Evolutionary conservation across 1,140 invertebrate species (phyloP).

Genomic region (Nasonia giraulti): DNA sequence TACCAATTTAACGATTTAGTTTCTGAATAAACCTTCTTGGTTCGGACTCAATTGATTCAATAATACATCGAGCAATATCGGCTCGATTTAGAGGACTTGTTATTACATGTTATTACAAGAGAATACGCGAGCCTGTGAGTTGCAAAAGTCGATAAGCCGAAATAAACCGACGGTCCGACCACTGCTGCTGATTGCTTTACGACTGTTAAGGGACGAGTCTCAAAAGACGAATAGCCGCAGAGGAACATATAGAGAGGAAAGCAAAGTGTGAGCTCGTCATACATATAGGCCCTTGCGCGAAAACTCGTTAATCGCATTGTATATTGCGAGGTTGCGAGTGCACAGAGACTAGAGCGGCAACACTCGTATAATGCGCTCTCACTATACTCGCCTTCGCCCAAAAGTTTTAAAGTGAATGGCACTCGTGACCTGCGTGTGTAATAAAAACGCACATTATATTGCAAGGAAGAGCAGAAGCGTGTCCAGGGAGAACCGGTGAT

Average conservation of each 20-base stretch:
- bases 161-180: neutral
- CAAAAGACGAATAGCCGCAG: neutral
- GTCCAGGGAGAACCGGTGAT: neutral
- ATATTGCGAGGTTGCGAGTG: neutral
- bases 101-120: neutral
- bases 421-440: neutral
- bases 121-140: neutral
- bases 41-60: too few species aligned
- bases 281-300: neutral
- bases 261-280: neutral
- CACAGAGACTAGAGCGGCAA: neutral
- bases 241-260: neutral
- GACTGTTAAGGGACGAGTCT: conserved; percentile 13
- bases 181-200: conserved; percentile 23
- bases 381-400: neutral
- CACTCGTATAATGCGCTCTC: neutral
- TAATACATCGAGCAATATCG: too few species aligned
- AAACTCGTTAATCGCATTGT: conserved; percentile 25
- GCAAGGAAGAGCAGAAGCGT: neutral
- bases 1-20: too few species aligned
- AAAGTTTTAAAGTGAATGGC: conserved; percentile 23
- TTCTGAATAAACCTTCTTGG: too few species aligned
- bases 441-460: conserved; percentile 18
- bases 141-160: conserved; percentile 17
- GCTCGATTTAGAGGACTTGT: too few species aligned